Base-by-base conservation (phyloP, 2,888 invertebrate genomes). In the Deilephila elpenor region DNA sequence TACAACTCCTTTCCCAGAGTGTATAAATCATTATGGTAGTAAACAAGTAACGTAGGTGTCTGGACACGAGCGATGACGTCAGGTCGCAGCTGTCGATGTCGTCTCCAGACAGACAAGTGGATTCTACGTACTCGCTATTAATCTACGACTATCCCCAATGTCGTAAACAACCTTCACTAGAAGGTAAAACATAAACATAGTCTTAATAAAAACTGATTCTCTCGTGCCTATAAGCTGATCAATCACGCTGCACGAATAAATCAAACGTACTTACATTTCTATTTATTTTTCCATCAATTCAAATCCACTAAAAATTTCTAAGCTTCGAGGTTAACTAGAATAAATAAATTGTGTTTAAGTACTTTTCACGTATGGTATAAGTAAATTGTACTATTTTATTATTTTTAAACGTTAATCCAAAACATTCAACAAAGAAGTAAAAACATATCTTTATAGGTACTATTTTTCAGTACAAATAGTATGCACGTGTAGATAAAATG, bases 81-180 rank as follows among this genome's bases (percentile, higher is more conserved):
- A 81, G 77, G 76, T 70, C 82, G 77, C 90, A 89, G 86, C 90
- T 89, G 90, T 83, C 83, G 76, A 77, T 77, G 74, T 74, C 80
- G 81, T 85, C 84, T 76, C 78, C 79, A 78, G 81, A 75, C 60
- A 5, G 29, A 60, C 60, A 71, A 71, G 17, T 44, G 11, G 7
- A 7, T 44, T 60, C 25, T 29, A 11, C 60, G 51, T 60, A 25
- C 25, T 61, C 20, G 7, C 59, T 6, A 56, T 56, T 56, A 56
- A 56, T 60, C 44, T 51, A 51, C 37, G 71, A 29, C 71, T 59
- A 71, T 71, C 37, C 11, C 59, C 8, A 60, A 71, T 60, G 53
- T 53, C 14, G 25, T 56, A 25, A 51, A 14, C 75, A 77, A 82
- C 85, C 85, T 87, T 85, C 80, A 71, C n/a, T 59, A 25, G 81